Conservation (phyloP, 2,797 vertebrate genomes). For the Catostomus latipinnis region DNA sequence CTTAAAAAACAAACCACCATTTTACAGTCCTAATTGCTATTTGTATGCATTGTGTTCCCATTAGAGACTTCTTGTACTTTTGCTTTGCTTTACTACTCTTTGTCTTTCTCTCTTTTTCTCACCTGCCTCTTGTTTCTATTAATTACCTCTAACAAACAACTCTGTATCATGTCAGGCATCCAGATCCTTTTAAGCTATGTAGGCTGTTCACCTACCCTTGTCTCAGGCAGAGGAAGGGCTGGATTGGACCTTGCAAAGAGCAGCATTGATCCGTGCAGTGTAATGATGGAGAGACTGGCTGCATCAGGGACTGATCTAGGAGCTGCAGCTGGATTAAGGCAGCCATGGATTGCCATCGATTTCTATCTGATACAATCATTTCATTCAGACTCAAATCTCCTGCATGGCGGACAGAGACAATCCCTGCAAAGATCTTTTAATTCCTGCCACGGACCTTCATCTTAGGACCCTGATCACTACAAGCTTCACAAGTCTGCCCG, state of each 20-base stretch:
- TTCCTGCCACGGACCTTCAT: conserved; percentile 60
- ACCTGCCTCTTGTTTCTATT: conserved; percentile 57
- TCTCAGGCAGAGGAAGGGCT: conserved; percentile 64
- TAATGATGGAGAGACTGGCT: conserved; percentile 83
- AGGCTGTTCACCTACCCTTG: conserved; percentile 58
- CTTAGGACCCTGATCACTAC: conserved; percentile 64
- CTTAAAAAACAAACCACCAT: not conserved
- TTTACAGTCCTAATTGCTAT: not conserved
- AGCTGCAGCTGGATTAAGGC: conserved; percentile 78
- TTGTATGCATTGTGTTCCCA: conserved; percentile 1
- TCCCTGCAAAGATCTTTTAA: conserved; percentile 76
- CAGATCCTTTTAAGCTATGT: conserved; percentile 36
- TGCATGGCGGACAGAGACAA: conserved; percentile 74
- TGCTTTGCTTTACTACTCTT: not conserved
- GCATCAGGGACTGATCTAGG: conserved; percentile 74
- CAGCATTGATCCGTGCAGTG: conserved; percentile 72
- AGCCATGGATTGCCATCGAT: conserved; percentile 83
- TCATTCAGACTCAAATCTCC: conserved; percentile 80
- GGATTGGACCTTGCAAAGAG: conserved; percentile 61
- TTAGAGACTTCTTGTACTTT: conserved; percentile 5
- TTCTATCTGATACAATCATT: conserved; percentile 86
- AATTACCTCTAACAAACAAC: conserved; percentile 69
- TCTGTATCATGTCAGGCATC: conserved; percentile 64
- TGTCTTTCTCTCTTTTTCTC: not conserved
- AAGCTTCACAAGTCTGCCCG: conserved; percentile 68